Conservation (phyloP, 2,888 invertebrate genomes). For the Rhagophthalmus giganteus region DNA sequence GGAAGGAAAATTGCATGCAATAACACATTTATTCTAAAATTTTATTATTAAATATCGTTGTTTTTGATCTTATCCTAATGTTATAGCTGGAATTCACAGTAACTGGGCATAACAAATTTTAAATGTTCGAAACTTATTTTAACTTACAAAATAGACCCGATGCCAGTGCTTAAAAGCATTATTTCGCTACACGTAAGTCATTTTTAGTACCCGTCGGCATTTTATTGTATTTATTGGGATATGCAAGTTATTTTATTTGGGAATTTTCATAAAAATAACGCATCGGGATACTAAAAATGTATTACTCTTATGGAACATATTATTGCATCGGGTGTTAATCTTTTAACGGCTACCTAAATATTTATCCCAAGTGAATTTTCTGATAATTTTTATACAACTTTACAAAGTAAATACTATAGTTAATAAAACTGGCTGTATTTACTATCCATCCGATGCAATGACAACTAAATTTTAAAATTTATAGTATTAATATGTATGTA, state of each 20-base stretch:
- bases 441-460: slow-evolving; percentile 32
- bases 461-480: slow-evolving; percentile 28
- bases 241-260: slow-evolving; percentile 15
- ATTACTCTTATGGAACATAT: slow-evolving; percentile 9
- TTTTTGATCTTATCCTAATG: slow-evolving; percentile 23
- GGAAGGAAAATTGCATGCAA: slow-evolving; percentile 34
- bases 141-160: slow-evolving; percentile 21
- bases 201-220: slow-evolving; percentile 22
- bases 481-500: slow-evolving; percentile 31
- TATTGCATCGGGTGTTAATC: slow-evolving; percentile 21
- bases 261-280: slow-evolving; percentile 24
- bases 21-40: slow-evolving; percentile 35
- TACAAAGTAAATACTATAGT: slow-evolving; percentile 5
- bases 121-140: slow-evolving; percentile 12
- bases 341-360: background rate
- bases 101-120: slow-evolving; percentile 21
- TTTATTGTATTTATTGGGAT: slow-evolving; percentile 18
- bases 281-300: slow-evolving; percentile 23
- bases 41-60: slow-evolving; percentile 29
- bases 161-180: slow-evolving; percentile 30
- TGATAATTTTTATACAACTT: background rate
- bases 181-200: slow-evolving; percentile 20
- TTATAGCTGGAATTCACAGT: slow-evolving; percentile 34
- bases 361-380: slow-evolving; percentile 6
- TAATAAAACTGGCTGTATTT: slow-evolving; percentile 9